A percentile compares a stretch with the other conserved stretches of the same genome.
These are phyloP conservation scores for Acrobasis suavella DNA, from an alignment of 2,888 invertebrate genomes.

Conservation along the genomic window DNA sequence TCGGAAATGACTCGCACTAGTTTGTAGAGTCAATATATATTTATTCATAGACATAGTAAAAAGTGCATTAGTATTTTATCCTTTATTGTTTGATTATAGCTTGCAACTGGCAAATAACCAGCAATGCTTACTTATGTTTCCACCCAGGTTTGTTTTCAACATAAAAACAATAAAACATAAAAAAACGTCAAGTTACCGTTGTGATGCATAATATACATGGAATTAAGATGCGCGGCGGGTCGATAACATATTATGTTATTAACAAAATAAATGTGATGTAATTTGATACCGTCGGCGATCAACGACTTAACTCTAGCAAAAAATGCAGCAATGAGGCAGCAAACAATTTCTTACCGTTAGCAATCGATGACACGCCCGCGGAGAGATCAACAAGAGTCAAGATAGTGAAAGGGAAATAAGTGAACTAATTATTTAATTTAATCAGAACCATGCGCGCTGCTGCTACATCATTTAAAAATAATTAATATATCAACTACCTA, in stretches of 20 bases:
- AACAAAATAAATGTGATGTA: not conserved
- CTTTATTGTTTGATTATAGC: no score
- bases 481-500: not conserved
- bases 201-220: not conserved
- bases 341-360: constrained; percentile 17
- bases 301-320: not conserved
- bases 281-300: not conserved
- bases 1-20: no score
- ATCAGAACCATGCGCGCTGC: not conserved
- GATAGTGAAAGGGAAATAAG: constrained; percentile 13
- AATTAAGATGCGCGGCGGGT: not conserved
- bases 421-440: constrained; percentile 4
- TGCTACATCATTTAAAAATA: not conserved
- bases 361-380: constrained; percentile 2
- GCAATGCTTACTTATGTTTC: no score
- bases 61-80: no score
- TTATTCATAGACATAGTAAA: no score
- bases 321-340: constrained; percentile 3
- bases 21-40: no score
- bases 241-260: not conserved
- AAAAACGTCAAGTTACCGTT: no score
- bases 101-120: no score
- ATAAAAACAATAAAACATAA: no score
- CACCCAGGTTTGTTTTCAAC: no score
- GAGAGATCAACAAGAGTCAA: not conserved